These are phyloP conservation scores for Octonoba sinensis DNA, from an alignment of 2,888 invertebrate genomes.

Conservation along the genomic window DNA sequence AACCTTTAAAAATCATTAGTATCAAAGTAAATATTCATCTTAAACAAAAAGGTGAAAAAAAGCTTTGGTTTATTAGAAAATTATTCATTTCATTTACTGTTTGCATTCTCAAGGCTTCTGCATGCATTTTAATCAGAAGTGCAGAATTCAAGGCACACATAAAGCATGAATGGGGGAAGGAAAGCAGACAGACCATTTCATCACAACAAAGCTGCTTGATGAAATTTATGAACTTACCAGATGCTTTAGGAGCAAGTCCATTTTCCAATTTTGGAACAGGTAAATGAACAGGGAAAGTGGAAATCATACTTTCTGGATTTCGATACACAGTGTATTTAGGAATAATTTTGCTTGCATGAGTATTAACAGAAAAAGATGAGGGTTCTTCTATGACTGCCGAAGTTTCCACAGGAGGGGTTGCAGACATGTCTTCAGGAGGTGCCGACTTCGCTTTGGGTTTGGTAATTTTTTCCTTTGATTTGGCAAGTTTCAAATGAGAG, in stretches of 20 bases:
- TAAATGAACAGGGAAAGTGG: slow-evolving; percentile 58
- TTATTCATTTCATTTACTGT: too few species aligned
- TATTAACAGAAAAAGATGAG: slow-evolving; percentile 19
- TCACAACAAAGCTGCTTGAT: slow-evolving; percentile 13
- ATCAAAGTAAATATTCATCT: too few species aligned
- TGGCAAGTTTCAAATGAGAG: slow-evolving; percentile 62
- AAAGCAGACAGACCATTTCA: slow-evolving; percentile 18
- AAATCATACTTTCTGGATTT: slow-evolving; percentile 53
- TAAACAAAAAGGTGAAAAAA: too few species aligned
- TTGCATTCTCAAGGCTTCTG: too few species aligned
- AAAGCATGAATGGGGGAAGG: neutral
- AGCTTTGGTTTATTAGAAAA: too few species aligned
- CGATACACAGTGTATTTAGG: slow-evolving; percentile 59
- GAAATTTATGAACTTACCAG: slow-evolving; percentile 68
- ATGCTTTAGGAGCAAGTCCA: slow-evolving; percentile 70
- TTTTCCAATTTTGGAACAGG: slow-evolving; percentile 67
- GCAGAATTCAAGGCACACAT: too few species aligned
- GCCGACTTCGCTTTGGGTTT: slow-evolving; percentile 64
- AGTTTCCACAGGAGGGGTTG: slow-evolving; percentile 41
- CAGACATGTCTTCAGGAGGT: slow-evolving; percentile 37
- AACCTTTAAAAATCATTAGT: too few species aligned
- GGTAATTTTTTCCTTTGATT: slow-evolving; percentile 67
- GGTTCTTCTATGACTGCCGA: slow-evolving; percentile 54
- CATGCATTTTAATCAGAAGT: too few species aligned
- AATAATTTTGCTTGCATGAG: slow-evolving; percentile 50